Evolutionary conservation across 2,888 invertebrate genomes (phyloP).

Genomic region (Eristalinus aeneus): DNA sequence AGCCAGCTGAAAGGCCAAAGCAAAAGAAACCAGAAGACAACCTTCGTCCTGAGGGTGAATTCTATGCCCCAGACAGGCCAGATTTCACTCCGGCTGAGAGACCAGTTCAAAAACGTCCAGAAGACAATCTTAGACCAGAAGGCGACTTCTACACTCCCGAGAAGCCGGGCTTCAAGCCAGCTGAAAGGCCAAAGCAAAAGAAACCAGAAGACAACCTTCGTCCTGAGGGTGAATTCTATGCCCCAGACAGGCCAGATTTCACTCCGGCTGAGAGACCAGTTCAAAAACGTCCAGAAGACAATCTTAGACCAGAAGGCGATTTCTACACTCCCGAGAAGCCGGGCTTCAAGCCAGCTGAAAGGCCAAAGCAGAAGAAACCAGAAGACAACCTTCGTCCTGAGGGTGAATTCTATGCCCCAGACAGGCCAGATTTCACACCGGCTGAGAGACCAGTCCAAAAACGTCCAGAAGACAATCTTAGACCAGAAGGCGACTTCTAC

Average conservation of each 20-base stretch:
- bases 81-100: slow-evolving; percentile 81
- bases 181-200: slow-evolving; percentile 72
- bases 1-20: slow-evolving; percentile 79
- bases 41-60: slow-evolving; percentile 82
- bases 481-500: slow-evolving; percentile 81
- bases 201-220: slow-evolving; percentile 81
- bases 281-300: slow-evolving; percentile 79
- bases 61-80: too few relatives aligned
- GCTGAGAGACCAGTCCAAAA: slow-evolving; percentile 74
- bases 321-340: slow-evolving; percentile 81
- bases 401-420: slow-evolving; percentile 83
- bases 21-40: slow-evolving; percentile 82
- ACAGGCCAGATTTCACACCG: slow-evolving; percentile 80
- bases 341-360: slow-evolving; percentile 78
- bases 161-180: slow-evolving; percentile 80
- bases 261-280: slow-evolving; percentile 80
- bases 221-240: slow-evolving; percentile 82
- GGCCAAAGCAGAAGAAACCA: slow-evolving; percentile 78
- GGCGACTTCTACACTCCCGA: slow-evolving; percentile 78
- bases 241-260: slow-evolving; percentile 76
- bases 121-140: slow-evolving; percentile 78
- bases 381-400: slow-evolving; percentile 82
- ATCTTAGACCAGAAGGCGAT: slow-evolving; percentile 82
- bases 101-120: slow-evolving; percentile 76
- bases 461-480: slow-evolving; percentile 77